phyloP scores from a whole-genome alignment of 2,888 invertebrate species.

The Dryobotodes eremita region DNA sequence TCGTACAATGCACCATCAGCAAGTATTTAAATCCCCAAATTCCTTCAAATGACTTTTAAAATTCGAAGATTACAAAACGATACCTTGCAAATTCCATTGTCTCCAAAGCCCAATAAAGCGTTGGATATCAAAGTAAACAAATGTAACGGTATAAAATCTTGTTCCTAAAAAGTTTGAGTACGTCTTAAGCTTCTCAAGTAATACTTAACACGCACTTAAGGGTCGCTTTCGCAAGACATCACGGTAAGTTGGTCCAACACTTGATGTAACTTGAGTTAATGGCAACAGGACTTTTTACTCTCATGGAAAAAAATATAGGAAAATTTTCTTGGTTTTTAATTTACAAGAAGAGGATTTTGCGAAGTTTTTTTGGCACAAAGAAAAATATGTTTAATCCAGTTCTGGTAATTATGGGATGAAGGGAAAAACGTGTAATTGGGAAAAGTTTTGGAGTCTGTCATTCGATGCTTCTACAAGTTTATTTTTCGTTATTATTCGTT shows the following conservation, averaged over 20 bases:
- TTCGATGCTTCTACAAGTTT: constrained; percentile 1
- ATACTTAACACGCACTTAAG: constrained; percentile 75
- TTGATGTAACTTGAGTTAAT: constrained; percentile 68
- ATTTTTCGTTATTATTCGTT: background rate
- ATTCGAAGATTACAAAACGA: constrained; percentile 39
- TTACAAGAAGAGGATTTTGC: constrained; percentile 5
- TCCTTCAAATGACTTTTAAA: constrained; percentile 34
- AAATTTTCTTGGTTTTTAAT: constrained; percentile 33
- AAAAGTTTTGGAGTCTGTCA: background rate
- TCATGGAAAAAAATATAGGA: constrained; percentile 49
- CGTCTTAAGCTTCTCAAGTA: constrained; percentile 72
- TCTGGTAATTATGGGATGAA: constrained; percentile 35
- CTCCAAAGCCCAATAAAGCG: constrained; percentile 57
- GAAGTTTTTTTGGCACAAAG: constrained; percentile 20
- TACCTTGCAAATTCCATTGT: constrained; percentile 49
- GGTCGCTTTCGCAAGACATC: constrained; percentile 60
- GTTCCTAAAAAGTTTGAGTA: constrained; percentile 70
- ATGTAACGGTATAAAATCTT: constrained; percentile 63
- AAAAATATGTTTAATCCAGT: constrained; percentile 12
- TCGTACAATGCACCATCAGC: background rate
- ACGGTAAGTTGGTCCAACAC: constrained; percentile 60
- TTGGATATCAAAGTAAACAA: constrained; percentile 67
- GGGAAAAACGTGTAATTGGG: background rate
- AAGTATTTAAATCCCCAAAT: constrained; percentile 35
- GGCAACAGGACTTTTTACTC: constrained; percentile 64